Percentiles rank a stretch among this genome's conserved stretches.
phyloP scores from a whole-genome alignment of 2,888 invertebrate genomes.

The Charanyca ferruginea region DNA sequence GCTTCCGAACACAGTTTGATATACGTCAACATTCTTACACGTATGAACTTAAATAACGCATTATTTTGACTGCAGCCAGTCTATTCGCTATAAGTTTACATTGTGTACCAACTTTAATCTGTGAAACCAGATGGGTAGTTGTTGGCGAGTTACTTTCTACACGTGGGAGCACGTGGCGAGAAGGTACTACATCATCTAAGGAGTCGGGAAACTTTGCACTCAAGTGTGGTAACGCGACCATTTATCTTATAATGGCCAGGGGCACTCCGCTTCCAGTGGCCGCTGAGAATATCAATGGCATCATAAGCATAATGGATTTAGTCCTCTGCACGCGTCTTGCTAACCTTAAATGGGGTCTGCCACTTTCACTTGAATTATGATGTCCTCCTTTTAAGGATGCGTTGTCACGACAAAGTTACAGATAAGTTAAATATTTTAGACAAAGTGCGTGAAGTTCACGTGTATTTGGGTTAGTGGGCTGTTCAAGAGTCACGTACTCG shows the following conservation, averaged over 20 bases:
- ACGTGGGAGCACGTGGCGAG: slow-evolving; percentile 1
- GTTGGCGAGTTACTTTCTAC: slow-evolving; percentile 43
- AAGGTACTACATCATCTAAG: slow-evolving; percentile 46
- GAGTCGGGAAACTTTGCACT: slow-evolving; percentile 60
- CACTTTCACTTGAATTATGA: slow-evolving; percentile 81
- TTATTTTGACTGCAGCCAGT: slow-evolving; percentile 46
- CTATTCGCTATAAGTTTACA: slow-evolving; percentile 35
- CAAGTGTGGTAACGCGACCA: slow-evolving; percentile 61
- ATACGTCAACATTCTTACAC: slow-evolving; percentile 56
- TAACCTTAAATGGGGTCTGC: slow-evolving; percentile 67
- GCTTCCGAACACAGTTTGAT: slow-evolving; percentile 36
- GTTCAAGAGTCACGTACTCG: slow-evolving; percentile 19
- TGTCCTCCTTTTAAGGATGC: slow-evolving; percentile 70
- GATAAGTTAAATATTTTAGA: slow-evolving; percentile 61
- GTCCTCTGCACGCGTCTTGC: slow-evolving; percentile 70
- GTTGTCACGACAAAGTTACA: slow-evolving; percentile 60
- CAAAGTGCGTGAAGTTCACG: slow-evolving; percentile 43
- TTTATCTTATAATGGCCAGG: slow-evolving; percentile 70
- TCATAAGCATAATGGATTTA: slow-evolving; percentile 79
- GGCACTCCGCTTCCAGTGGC: slow-evolving; percentile 72
- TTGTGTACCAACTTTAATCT: slow-evolving; percentile 14
- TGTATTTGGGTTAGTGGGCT: slow-evolving; percentile 43
- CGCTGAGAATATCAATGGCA: slow-evolving; percentile 80
- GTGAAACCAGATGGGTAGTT: slow-evolving; percentile 23
- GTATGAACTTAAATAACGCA: slow-evolving; percentile 39